Conservation (phyloP, 2,888 invertebrate genomes). For the Encarsia formosa region DNA sequence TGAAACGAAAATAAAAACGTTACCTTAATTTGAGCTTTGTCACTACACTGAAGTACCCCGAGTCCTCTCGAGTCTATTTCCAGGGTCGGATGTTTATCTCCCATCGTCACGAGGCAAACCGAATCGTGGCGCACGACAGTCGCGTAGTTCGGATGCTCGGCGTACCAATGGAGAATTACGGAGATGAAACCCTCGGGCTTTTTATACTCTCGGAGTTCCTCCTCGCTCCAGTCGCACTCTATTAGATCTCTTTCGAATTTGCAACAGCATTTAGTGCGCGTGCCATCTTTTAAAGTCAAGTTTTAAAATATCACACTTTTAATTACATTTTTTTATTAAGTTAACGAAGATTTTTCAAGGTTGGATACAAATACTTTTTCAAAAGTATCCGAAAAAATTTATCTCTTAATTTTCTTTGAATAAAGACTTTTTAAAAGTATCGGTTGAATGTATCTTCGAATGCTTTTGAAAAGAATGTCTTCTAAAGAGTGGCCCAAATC, state of each 20-base stretch:
- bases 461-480: too few relatives aligned
- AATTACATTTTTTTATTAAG: neutral
- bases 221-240: constrained; percentile 40
- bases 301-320: neutral
- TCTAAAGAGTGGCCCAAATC: too few relatives aligned
- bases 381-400: too few relatives aligned
- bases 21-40: too few relatives aligned
- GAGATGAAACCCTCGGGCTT: constrained; percentile 40
- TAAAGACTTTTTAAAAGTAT: too few relatives aligned
- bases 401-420: too few relatives aligned
- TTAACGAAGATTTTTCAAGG: neutral
- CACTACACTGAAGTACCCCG: too few relatives aligned
- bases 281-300: constrained; percentile 36
- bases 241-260: constrained; percentile 37
- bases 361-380: too few relatives aligned
- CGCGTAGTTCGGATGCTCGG: constrained; percentile 57
- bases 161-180: constrained; percentile 36
- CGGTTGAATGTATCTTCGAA: too few relatives aligned
- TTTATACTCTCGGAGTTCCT: constrained; percentile 34
- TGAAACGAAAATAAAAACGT: too few relatives aligned
- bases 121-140: constrained; percentile 51
- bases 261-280: constrained; percentile 38
- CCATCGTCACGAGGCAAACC: constrained; percentile 33
- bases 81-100: neutral
- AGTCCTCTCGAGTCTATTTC: neutral